Percentiles rank a stretch among this genome's conserved stretches.
These are phyloP conservation scores for Prosapia bicincta DNA, from an alignment of 2,888 invertebrate genomes.

Conservation along the genomic window DNA sequence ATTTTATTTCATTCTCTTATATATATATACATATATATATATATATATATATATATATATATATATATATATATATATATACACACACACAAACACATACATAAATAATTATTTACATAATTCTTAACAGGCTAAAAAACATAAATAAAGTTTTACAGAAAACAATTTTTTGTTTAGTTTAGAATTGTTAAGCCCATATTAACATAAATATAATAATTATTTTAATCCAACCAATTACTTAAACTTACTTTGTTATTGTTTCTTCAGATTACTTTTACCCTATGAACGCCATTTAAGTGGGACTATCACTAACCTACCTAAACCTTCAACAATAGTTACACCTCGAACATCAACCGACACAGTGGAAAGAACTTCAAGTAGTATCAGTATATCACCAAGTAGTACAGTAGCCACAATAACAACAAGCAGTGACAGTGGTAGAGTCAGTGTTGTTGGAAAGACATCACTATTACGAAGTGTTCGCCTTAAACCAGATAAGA, in stretches of 20 bases:
- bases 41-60: no score
- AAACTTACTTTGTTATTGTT: constrained; percentile 29
- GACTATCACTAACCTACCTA: background rate
- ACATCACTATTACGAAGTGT: constrained; percentile 59
- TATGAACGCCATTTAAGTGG: constrained; percentile 56
- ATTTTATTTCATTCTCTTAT: no score
- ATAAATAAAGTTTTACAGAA: no score
- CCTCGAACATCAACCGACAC: background rate
- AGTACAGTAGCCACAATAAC: background rate
- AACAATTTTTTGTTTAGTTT: no score
- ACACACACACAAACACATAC: no score
- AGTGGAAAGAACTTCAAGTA: background rate
- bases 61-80: no score
- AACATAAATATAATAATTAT: no score
- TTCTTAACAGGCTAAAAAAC: no score
- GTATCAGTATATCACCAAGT: background rate
- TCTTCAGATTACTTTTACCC: constrained; percentile 60
- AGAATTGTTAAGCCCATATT: no score
- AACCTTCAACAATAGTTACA: background rate
- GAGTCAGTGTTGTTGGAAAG: constrained; percentile 35
- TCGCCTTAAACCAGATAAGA: constrained; percentile 59
- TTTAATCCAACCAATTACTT: no score
- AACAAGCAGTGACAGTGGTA: background rate
- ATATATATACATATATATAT: no score
- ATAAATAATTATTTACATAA: no score